phyloP scores from a whole-genome alignment of 2,797 vertebrate species.

The Coluber constrictor region DNA sequence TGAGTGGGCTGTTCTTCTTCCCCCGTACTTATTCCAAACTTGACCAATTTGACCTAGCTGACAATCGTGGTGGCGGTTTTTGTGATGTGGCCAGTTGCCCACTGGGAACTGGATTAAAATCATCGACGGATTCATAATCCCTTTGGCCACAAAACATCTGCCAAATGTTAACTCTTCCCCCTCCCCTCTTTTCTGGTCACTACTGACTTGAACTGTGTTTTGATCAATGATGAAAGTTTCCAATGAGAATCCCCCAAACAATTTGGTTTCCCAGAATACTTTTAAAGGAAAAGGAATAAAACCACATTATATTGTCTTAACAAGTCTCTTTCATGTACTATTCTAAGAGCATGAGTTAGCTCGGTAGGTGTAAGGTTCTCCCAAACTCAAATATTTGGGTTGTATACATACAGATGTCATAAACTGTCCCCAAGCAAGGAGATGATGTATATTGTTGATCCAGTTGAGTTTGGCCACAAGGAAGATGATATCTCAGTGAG shows the following conservation, averaged over 20 bases:
- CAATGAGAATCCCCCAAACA: conserved; percentile 47
- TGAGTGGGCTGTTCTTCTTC: conserved; percentile 49
- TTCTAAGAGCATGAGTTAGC: conserved; percentile 29
- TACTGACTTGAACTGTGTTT: conserved; percentile 58
- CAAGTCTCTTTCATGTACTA: conserved; percentile 42
- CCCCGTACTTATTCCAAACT: conserved; percentile 62
- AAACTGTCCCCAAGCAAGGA: conserved; percentile 17
- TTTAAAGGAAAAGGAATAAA: conserved; percentile 40
- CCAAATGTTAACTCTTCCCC: conserved; percentile 58
- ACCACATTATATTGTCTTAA: conserved; percentile 37
- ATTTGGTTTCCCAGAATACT: conserved; percentile 54
- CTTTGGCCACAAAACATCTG: conserved; percentile 63
- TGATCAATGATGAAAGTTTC: conserved; percentile 62
- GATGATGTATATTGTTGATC: neutral
- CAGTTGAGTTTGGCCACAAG: conserved; percentile 16
- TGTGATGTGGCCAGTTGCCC: conserved; percentile 66
- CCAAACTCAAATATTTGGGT: conserved; percentile 16
- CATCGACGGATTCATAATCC: conserved; percentile 62
- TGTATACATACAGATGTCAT: neutral
- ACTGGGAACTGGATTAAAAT: conserved; percentile 66
- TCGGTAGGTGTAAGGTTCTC: conserved; percentile 31
- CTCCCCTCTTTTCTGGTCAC: conserved; percentile 37
- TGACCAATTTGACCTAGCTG: conserved; percentile 60
- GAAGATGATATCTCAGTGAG: neutral
- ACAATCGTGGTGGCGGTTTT: conserved; percentile 62